Evolutionary conservation across 2,797 vertebrate species (phyloP).

Genomic region (Diglossa cyanea): DNA sequence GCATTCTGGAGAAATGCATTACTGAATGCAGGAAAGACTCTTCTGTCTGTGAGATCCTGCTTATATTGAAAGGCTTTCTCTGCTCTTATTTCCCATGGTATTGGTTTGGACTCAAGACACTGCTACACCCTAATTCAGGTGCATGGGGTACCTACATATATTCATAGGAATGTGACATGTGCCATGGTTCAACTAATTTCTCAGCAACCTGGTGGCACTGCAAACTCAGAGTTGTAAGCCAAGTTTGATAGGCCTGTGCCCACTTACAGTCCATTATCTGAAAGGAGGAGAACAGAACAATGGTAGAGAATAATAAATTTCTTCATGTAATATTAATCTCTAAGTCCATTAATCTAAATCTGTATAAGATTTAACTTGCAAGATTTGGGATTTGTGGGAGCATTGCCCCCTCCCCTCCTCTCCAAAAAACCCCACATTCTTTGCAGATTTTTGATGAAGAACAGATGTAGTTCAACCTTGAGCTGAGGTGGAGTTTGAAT

Average conservation of each 20-base stretch:
- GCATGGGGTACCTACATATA: neutral
- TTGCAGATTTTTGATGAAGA: neutral
- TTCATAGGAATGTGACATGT: neutral
- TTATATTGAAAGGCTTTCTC: neutral
- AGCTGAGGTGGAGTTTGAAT: neutral
- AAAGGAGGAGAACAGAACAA: neutral
- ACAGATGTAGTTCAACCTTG: neutral
- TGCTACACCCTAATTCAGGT: neutral
- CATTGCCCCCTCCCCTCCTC: neutral
- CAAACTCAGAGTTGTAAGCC: neutral
- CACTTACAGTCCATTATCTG: neutral
- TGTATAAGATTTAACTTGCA: neutral
- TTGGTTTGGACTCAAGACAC: rapidly evolving
- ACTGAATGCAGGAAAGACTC: neutral
- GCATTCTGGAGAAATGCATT: neutral
- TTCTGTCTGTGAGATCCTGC: neutral
- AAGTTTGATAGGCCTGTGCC: neutral
- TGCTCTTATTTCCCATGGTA: neutral
- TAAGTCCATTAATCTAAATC: neutral
- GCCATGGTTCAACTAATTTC: neutral
- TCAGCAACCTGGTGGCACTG: neutral
- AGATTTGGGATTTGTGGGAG: neutral
- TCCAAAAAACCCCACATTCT: neutral
- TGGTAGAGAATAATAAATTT: neutral
- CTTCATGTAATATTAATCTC: neutral